Base-by-base conservation (phyloP, 2,113 vertebrate genomes). In the Boulengeromyrus knoepffleri region DNA sequence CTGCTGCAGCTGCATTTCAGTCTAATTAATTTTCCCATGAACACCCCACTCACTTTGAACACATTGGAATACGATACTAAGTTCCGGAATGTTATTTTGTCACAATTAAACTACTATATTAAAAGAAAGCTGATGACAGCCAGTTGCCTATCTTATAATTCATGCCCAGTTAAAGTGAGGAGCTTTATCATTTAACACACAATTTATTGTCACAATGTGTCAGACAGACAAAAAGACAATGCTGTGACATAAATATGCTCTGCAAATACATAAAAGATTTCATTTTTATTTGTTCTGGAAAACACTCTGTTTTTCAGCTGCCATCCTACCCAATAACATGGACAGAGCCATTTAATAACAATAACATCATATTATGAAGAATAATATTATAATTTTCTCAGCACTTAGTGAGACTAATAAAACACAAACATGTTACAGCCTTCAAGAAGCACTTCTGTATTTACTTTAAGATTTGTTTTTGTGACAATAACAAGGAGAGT, bases 391-490 rank as follows among this genome's bases (percentile, higher is more conserved):
- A 27, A 24, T 85, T 49, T 85, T 12, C 24, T 85, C 24, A 15
- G 21, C 24, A 27, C 84, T 47, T 47, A 86, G 3, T 47, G 24
- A 49, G 84, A 86, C 50, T 49, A 49, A 86, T 50, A 50, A 86
- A 50, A 47, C 84, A 27, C 84, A 49, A 21, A 85, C 83, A 24
- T 47, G 21, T 24, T 47, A 13, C 1, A 45, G 24, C 83, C 21
- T 85, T 46, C 21, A 10, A 47, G 8, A 47, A 42, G 39, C 42
- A 47, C 83, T 46, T 46, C 42, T 24, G 4, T 46, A 24, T 83
- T 83, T 83, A 19, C 77, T 80, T 80, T 80, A 36, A 39, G 74
- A 85, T 88, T 66, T 77, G 90, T 52, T 86, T 89, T 90, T 36
- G 9, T 85, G 62, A 89, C 83, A 89, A 85, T 80, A 12, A 53